Percentiles rank a stretch among this genome's conserved stretches.
phyloP scores from a whole-genome alignment of 2,888 invertebrate species.

The Sarcophaga rosellei region DNA sequence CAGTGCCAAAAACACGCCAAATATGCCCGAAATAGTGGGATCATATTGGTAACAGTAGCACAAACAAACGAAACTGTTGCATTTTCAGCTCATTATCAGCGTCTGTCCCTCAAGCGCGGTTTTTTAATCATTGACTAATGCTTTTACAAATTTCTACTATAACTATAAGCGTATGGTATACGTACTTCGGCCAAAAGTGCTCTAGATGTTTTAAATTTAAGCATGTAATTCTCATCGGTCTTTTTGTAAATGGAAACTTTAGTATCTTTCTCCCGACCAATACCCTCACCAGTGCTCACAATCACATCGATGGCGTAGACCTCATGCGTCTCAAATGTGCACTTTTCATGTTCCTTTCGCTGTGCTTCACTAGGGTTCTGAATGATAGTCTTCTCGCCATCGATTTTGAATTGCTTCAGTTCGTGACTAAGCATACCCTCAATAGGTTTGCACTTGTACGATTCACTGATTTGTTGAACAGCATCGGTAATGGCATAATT shows the following conservation, averaged over 20 bases:
- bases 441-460: constrained; percentile 97
- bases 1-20: constrained; percentile 68
- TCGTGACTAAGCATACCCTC: constrained; percentile 98
- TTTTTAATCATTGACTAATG: constrained; percentile 79
- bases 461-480: constrained; percentile 95
- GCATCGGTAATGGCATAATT: constrained; percentile 95
- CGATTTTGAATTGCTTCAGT: constrained; percentile 96
- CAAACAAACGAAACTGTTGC: constrained; percentile 66
- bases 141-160: neutral
- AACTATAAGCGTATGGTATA: constrained; percentile 11
- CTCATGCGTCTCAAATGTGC: constrained; percentile 96
- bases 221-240: constrained; percentile 97
- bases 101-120: constrained; percentile 77
- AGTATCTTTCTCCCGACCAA: constrained; percentile 95
- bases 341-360: constrained; percentile 98
- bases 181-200: constrained; percentile 91
- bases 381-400: constrained; percentile 98
- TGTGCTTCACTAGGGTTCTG: constrained; percentile 99
- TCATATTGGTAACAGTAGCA: constrained; percentile 52
- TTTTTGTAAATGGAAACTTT: constrained; percentile 99
- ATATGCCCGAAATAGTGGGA: constrained; percentile 61
- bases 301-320: constrained; percentile 99
- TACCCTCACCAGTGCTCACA: constrained; percentile 96
- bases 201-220: constrained; percentile 98
- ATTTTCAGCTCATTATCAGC: constrained; percentile 61